Conservation (phyloP, 2,113 vertebrate genomes). For the Crypturellus undulatus region DNA sequence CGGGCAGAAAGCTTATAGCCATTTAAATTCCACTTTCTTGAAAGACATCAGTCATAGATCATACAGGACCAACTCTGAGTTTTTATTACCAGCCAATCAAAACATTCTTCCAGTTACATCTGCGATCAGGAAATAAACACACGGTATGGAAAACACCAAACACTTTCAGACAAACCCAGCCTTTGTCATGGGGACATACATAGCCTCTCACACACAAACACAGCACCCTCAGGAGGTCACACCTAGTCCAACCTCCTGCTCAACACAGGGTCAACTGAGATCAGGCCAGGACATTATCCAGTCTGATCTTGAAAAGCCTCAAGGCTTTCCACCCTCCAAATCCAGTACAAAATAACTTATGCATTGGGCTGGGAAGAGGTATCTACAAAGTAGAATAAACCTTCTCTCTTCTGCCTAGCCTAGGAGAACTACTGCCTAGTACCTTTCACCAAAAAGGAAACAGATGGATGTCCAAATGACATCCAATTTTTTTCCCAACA, state of each 20-base stretch:
- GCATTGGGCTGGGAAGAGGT: neutral
- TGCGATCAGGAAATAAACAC: neutral
- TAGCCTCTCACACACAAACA: neutral
- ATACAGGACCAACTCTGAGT: neutral
- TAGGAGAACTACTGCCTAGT: neutral
- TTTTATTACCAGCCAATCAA: neutral
- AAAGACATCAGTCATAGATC: neutral
- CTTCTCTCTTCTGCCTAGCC: neutral
- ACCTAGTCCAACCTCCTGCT: neutral
- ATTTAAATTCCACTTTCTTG: neutral
- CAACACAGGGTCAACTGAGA: neutral
- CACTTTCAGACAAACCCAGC: neutral
- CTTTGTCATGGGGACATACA: accelerated
- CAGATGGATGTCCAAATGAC: neutral
- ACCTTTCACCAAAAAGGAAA: neutral
- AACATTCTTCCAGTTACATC: neutral
- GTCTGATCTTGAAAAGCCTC: neutral
- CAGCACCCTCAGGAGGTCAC: neutral
- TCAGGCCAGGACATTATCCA: neutral
- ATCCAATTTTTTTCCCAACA: neutral
- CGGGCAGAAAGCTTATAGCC: neutral
- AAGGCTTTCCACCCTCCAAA: neutral
- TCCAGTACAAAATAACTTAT: neutral
- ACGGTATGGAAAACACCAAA: neutral
- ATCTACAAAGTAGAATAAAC: accelerated